These are phyloP conservation scores for Ochropacha duplaris DNA, from an alignment of 2,888 invertebrate species.

Conservation along the genomic window DNA sequence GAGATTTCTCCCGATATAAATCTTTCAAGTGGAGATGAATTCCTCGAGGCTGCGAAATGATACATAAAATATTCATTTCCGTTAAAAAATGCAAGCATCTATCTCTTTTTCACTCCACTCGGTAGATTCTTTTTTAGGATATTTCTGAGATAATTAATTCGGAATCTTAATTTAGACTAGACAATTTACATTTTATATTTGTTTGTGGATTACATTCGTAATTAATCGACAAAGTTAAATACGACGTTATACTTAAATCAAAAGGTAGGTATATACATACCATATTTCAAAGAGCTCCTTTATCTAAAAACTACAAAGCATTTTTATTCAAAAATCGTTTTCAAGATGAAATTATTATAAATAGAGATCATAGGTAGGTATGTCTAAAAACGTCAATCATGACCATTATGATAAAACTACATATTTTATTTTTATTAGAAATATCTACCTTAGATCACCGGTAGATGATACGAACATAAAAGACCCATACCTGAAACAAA, in stretches of 20 bases:
- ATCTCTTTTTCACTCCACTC: constrained; percentile 64
- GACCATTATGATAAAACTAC: too few relatives aligned
- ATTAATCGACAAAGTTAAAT: too few relatives aligned
- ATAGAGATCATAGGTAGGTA: too few relatives aligned
- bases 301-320: too few relatives aligned
- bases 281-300: too few relatives aligned
- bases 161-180: neutral
- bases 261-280: too few relatives aligned
- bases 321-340: too few relatives aligned
- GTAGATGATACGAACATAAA: neutral
- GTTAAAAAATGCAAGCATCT: constrained; percentile 69
- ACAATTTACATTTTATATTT: neutral
- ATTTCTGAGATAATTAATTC: neutral
- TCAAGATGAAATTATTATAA: too few relatives aligned
- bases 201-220: neutral
- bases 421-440: too few relatives aligned
- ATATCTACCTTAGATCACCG: neutral
- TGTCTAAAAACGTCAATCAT: too few relatives aligned
- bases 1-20: constrained; percentile 74
- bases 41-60: constrained; percentile 70
- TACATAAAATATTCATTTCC: constrained; percentile 76
- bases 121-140: constrained; percentile 33
- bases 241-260: too few relatives aligned
- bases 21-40: constrained; percentile 77
- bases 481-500: neutral